Evolutionary conservation across 2,113 vertebrate species (phyloP).

Genomic region (Tachysurus fulvidraco): DNA sequence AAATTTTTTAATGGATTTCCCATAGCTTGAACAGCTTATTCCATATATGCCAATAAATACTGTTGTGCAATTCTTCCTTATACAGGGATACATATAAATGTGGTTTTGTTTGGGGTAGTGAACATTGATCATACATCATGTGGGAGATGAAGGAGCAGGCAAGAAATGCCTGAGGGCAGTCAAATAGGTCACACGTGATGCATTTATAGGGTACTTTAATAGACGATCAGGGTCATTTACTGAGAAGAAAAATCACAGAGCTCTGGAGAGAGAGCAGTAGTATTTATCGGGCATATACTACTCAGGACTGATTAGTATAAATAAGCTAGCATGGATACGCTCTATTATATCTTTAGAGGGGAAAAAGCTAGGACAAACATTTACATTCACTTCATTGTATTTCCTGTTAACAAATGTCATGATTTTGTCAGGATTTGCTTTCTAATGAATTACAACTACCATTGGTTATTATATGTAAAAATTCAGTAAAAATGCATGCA

Average conservation of each 20-base stretch:
- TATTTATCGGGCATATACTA: background rate
- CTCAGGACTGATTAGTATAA: background rate
- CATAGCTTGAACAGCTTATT: background rate
- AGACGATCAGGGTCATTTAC: background rate
- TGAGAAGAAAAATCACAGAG: background rate
- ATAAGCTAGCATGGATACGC: background rate
- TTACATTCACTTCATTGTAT: background rate
- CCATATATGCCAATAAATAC: constrained; percentile 21
- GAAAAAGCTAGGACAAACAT: background rate
- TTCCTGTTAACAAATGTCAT: background rate
- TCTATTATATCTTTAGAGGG: background rate
- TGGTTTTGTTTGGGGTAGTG: background rate
- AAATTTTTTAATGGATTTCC: constrained; percentile 22
- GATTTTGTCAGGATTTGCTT: background rate
- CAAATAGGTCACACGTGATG: background rate
- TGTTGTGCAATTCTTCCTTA: background rate
- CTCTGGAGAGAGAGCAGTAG: background rate
- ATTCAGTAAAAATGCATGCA: background rate
- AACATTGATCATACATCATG: background rate
- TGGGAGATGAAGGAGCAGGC: background rate
- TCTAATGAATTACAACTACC: background rate
- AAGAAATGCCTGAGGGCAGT: background rate
- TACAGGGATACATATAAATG: background rate
- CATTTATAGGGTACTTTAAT: background rate
- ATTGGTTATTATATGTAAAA: background rate